A percentile compares a stretch with the other conserved stretches of the same genome.
These are phyloP conservation scores for Falco berigora DNA, from an alignment of 2,797 vertebrate species.

Conservation along the genomic window DNA sequence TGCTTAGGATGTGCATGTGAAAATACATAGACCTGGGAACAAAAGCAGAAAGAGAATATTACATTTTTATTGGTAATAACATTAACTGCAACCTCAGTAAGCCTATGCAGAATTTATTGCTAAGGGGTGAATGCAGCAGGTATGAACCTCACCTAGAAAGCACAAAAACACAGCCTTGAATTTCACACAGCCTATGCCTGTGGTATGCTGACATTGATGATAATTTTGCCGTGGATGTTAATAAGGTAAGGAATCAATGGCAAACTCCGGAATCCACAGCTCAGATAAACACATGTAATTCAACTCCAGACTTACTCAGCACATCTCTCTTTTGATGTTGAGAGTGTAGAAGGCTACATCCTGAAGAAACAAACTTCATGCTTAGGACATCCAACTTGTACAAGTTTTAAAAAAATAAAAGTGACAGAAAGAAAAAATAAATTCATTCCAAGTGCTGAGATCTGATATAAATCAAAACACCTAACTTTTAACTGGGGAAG, in stretches of 20 bases:
- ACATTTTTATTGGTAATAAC: neutral
- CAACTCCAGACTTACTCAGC: neutral
- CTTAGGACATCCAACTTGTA: neutral
- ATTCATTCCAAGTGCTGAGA: neutral
- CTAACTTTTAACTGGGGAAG: neutral
- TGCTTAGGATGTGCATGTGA: slow-evolving; percentile 86
- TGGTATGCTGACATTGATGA: neutral
- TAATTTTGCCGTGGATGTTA: neutral
- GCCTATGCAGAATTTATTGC: neutral
- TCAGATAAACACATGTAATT: neutral
- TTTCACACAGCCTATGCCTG: neutral
- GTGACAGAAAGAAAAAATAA: neutral
- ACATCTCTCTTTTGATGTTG: neutral
- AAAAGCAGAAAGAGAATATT: slow-evolving; percentile 34
- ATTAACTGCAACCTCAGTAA: neutral
- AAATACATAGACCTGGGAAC: slow-evolving; percentile 90
- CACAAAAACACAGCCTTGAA: neutral
- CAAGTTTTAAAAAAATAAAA: neutral
- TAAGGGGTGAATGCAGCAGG: neutral
- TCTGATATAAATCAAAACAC: neutral
- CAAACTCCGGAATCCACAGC: neutral
- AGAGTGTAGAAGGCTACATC: neutral
- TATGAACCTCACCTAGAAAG: neutral
- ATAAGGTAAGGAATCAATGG: neutral
- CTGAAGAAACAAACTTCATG: neutral